Evolutionary conservation across 1,140 invertebrate genomes (phyloP).

Genomic region (Aradophagus sp.): DNA sequence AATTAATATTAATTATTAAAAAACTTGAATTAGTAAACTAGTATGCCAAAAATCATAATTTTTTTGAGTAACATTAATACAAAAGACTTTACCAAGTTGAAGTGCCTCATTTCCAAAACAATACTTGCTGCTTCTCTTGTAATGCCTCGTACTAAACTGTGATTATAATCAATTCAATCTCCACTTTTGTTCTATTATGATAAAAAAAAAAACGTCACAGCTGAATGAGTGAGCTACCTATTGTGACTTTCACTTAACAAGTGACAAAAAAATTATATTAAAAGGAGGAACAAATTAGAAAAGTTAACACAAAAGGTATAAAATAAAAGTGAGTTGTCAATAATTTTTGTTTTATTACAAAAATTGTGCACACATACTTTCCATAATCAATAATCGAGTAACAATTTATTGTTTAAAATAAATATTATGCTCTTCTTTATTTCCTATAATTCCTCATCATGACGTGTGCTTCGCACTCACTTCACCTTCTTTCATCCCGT

Average conservation of each 20-base stretch:
- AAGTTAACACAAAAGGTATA: constrained; percentile 14
- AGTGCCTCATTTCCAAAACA: constrained; percentile 14
- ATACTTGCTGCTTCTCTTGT: constrained; percentile 3
- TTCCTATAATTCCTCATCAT: constrained; percentile 60
- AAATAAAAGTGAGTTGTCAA: constrained; percentile 61
- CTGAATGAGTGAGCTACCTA: constrained; percentile 8
- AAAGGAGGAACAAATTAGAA: constrained; percentile 2
- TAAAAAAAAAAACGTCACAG: constrained; percentile 33
- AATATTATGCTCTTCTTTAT: constrained; percentile 69
- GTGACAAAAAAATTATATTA: constrained; percentile 9
- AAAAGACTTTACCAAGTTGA: constrained; percentile 14
- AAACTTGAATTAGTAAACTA: too few species aligned
- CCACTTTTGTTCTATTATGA: constrained; percentile 23
- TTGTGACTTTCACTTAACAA: constrained; percentile 28
- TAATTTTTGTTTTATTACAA: constrained; percentile 69
- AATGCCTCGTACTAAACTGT: constrained; percentile 1
- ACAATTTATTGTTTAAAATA: constrained; percentile 72
- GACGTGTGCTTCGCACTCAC: constrained; percentile 37
- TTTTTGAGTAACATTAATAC: background rate
- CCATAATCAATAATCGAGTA: constrained; percentile 68
- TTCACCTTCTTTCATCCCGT: constrained; percentile 4
- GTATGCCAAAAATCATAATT: background rate
- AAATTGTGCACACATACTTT: constrained; percentile 70
- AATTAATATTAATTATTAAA: background rate
- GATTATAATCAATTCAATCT: constrained; percentile 9